Evolutionary conservation across 2,113 vertebrate genomes (phyloP), one percentile per base, ranked within the genome.

Genomic region (Ceuthmochares aereus): DNA sequence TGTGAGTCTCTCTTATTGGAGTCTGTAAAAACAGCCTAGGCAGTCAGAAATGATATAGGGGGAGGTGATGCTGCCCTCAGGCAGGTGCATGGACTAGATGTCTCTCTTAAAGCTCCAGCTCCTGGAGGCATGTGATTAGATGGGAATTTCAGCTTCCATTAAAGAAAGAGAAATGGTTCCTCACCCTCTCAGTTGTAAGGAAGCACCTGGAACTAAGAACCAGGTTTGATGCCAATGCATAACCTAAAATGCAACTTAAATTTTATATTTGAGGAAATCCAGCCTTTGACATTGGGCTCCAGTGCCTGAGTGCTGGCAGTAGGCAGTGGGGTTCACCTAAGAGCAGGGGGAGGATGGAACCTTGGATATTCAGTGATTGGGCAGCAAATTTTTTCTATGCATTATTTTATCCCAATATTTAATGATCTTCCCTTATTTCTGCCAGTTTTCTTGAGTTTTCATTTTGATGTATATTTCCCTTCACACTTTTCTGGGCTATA

Each of bases 11-110:
- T 97, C 89, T 97, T 96, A 97, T 96, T 97, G 94, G 93, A 97
- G 96, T 97, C 84, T 89, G 95, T 97, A 97, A 97, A 97, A 97
- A 84, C 96, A 97, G 96, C 95, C 96, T 90, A 93, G 94, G 96
- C 93, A 84, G 96, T 97, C 94, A 92, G 95, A 95, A 95, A 95
- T 97, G 96, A 97, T 97, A 92, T 97, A 97, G 94, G 95, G 90
- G 95, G 86, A 93, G 96, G 89, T 97, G 96, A 81, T 95, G 93
- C 89, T 95, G 86, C 94, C 95, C 95, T 95, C 6, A 6, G 94
- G 96, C 96, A 92, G 89, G 91, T 92, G 89, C 94, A 94, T 72
- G 94, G 93, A 96, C 94, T 97, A 87, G 93, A 93, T 84, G 73
- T 94, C 95, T 97, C 91, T 97, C 82, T 97, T 95, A 96, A 92